Percentiles rank a stretch among this genome's conserved stretches.
Evolutionary conservation across 2,113 vertebrate species (phyloP).

Genomic region (Marcusenius ussheri): DNA sequence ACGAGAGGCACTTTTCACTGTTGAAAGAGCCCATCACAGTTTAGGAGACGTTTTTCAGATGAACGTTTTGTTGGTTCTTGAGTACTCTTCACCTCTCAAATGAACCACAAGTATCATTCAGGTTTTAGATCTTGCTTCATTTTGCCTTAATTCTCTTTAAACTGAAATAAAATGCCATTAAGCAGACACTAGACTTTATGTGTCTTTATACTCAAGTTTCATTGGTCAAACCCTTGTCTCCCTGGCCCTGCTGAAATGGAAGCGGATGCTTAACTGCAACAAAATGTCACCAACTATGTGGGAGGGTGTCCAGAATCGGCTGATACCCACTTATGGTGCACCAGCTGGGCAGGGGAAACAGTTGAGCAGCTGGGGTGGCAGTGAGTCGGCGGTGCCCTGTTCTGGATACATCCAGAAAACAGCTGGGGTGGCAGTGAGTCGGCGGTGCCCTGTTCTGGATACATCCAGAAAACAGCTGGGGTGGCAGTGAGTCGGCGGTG

Average conservation of each 20-base stretch:
- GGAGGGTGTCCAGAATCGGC: background rate
- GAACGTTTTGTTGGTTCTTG: background rate
- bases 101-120: background rate
- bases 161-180: background rate
- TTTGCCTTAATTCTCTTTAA: background rate
- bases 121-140: background rate
- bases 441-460: no score
- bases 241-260: background rate
- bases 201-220: background rate
- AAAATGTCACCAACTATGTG: background rate
- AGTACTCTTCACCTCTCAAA: background rate
- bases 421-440: no score
- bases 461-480: no score
- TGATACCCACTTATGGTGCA: background rate
- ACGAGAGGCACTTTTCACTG: background rate
- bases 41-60: background rate
- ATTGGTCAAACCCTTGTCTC: background rate
- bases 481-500: no score
- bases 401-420: background rate
- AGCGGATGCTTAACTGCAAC: background rate
- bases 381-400: background rate
- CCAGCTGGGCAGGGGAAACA: background rate
- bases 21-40: background rate
- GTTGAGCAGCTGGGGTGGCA: background rate
- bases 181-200: background rate